Evolutionary conservation across 2,888 invertebrate genomes (phyloP).

Genomic region (Pseudolycoriella hygida): DNA sequence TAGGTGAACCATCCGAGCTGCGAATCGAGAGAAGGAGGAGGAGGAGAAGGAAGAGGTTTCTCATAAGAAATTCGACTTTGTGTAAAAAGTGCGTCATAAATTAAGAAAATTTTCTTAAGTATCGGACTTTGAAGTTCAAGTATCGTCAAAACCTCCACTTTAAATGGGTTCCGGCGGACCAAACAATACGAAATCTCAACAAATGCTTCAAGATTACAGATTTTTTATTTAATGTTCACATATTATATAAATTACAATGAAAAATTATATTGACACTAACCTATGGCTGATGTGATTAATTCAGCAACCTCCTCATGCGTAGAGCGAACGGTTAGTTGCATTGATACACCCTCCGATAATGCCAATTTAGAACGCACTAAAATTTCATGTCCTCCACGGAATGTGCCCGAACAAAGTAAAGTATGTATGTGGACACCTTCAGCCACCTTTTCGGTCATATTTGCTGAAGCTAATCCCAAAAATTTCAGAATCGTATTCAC

Average conservation of each 20-base stretch:
- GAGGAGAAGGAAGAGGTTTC: too few relatives aligned
- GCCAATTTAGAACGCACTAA: slow-evolving; percentile 73
- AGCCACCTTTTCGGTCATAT: slow-evolving; percentile 64
- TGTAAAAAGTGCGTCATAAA: too few relatives aligned
- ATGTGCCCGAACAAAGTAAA: slow-evolving; percentile 53
- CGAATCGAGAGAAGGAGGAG: too few relatives aligned
- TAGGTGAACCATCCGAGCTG: too few relatives aligned
- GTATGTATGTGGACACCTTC: slow-evolving; percentile 71
- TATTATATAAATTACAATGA: background rate
- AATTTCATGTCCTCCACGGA: slow-evolving; percentile 58
- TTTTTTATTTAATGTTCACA: too few relatives aligned
- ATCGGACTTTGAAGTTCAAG: too few relatives aligned
- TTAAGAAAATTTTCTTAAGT: too few relatives aligned
- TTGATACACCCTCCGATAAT: slow-evolving; percentile 62
- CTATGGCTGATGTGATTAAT: slow-evolving; percentile 70
- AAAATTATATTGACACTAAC: slow-evolving; percentile 31
- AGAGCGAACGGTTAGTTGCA: slow-evolving; percentile 82
- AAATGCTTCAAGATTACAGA: too few relatives aligned
- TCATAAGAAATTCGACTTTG: too few relatives aligned
- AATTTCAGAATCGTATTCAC: slow-evolving; percentile 68
- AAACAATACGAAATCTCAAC: too few relatives aligned
- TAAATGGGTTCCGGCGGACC: too few relatives aligned
- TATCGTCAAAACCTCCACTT: too few relatives aligned
- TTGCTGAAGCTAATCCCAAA: slow-evolving; percentile 70
- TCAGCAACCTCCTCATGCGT: slow-evolving; percentile 74